phyloP scores from a whole-genome alignment of 1,140 invertebrate species.

The Calliphora vicina region DNA sequence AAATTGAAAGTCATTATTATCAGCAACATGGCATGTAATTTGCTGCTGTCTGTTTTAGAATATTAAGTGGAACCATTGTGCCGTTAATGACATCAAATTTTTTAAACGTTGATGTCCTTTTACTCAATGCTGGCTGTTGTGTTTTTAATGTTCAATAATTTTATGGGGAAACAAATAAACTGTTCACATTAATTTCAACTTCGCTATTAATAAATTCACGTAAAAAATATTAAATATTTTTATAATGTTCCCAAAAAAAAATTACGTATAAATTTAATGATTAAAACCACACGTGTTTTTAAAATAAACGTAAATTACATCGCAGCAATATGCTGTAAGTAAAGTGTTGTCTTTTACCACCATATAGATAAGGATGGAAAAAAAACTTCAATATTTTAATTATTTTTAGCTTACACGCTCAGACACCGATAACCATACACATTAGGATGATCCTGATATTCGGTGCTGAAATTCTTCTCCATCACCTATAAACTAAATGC shows the following conservation, averaged over 20 bases:
- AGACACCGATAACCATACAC: no score
- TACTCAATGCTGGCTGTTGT: neutral
- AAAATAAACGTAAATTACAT: neutral
- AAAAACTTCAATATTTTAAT: neutral
- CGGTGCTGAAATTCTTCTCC: no score
- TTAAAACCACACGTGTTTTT: no score
- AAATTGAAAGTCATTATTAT: neutral
- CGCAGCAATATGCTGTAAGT: neutral
- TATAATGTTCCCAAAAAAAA: neutral
- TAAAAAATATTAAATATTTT: neutral
- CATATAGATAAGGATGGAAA: no score
- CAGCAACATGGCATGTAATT: neutral
- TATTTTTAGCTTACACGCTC: neutral
- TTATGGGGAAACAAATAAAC: neutral
- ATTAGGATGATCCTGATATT: no score
- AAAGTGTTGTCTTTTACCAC: neutral
- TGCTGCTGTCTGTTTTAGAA: neutral
- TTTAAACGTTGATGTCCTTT: neutral
- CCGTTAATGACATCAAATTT: neutral
- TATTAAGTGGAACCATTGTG: neutral
- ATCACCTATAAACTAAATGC: no score
- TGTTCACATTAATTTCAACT: neutral
- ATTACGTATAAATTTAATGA: neutral
- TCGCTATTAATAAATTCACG: neutral
- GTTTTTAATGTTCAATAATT: slow-evolving; percentile 2